These are phyloP conservation scores for Eristalinus sepulchralis DNA, from an alignment of 2,888 invertebrate species.

Conservation along the genomic window DNA sequence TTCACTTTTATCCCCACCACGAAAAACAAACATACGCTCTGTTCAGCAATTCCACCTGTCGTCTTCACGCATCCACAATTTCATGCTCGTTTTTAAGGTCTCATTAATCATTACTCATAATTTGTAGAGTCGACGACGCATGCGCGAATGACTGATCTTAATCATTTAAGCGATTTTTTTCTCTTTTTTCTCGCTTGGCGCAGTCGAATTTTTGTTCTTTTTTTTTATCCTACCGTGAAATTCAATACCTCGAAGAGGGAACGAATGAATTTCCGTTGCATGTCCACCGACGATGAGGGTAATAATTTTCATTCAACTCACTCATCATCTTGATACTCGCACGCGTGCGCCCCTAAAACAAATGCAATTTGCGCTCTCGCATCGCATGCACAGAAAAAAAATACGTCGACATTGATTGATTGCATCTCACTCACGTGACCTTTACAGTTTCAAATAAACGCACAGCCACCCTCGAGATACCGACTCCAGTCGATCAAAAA, in stretches of 20 bases:
- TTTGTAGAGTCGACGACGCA: constrained; percentile 63
- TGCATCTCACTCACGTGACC: constrained; percentile 31
- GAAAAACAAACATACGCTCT: not conserved
- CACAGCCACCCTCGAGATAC: constrained; percentile 59
- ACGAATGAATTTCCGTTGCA: constrained; percentile 26
- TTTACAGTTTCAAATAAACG: constrained; percentile 48
- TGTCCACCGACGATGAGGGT: constrained; percentile 41
- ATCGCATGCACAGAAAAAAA: constrained; percentile 9
- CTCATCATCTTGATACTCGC: not conserved
- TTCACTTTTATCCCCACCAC: not conserved
- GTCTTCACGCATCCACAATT: constrained; percentile 38
- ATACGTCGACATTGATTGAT: constrained; percentile 61
- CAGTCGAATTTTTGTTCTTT: constrained; percentile 26
- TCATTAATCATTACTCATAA: constrained; percentile 62
- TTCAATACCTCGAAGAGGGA: constrained; percentile 48
- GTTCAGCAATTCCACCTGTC: constrained; percentile 6
- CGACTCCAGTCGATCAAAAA: not conserved
- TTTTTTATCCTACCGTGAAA: constrained; percentile 46
- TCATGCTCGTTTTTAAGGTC: constrained; percentile 33
- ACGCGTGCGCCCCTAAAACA: not conserved
- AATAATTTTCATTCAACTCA: constrained; percentile 38
- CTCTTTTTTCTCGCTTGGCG: not conserved
- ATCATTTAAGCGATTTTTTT: constrained; percentile 54
- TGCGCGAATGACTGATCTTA: constrained; percentile 67
- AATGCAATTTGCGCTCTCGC: constrained; percentile 15